Evolutionary conservation across 30 jellyfish, hydroid and myxozoan species (phyloP).

Genomic region (Aurelia coerulea): DNA sequence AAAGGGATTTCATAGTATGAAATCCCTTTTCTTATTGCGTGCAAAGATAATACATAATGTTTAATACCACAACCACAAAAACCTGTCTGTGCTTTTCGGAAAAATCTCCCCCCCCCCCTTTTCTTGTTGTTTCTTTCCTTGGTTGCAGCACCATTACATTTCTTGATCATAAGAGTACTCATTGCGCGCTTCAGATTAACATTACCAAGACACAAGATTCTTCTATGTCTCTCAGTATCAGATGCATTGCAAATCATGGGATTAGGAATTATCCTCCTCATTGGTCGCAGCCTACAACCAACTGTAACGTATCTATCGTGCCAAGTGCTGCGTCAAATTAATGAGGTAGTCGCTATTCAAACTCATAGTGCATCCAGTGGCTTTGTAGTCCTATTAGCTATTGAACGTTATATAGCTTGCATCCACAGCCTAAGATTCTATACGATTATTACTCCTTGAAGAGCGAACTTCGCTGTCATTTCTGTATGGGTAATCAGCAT

Average conservation of each 20-base stretch:
- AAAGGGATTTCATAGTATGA: too few species aligned
- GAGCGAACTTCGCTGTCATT: neutral
- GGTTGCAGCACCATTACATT: too few species aligned
- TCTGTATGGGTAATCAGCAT: constrained; percentile 8
- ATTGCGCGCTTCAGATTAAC: too few species aligned
- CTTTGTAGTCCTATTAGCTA: neutral
- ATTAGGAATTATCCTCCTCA: neutral
- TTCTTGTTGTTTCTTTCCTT: too few species aligned
- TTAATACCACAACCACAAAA: too few species aligned
- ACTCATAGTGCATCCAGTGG: constrained; percentile 1
- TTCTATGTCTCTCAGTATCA: constrained; percentile 14
- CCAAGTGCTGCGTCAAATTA: neutral
- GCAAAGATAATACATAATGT: too few species aligned
- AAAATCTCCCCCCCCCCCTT: too few species aligned
- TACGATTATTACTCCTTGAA: neutral
- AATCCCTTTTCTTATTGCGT: too few species aligned
- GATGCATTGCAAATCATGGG: neutral
- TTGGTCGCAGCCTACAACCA: neutral
- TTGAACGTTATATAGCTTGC: constrained; percentile 36
- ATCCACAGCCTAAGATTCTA: constrained; percentile 10
- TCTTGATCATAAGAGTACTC: too few species aligned
- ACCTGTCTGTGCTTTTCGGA: too few species aligned
- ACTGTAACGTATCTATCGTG: neutral
- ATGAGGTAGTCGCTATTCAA: neutral
- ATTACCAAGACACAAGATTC: constrained; percentile 37